Conservation (phyloP, 2,113 vertebrate genomes). For the Pao palembangensis region DNA sequence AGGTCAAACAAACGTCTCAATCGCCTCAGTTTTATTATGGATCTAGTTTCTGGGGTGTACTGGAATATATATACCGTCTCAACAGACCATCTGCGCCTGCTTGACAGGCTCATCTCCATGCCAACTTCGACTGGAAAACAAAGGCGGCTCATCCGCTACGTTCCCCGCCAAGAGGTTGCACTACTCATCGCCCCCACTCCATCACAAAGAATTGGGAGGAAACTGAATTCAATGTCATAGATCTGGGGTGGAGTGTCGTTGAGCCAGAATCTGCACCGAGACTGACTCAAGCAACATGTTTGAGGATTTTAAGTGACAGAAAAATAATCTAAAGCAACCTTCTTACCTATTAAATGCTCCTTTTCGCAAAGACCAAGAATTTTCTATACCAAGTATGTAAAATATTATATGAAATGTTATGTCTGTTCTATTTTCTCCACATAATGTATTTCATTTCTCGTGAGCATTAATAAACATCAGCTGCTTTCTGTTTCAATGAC, state of each 20-base stretch:
- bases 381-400: too few relatives aligned
- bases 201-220: not conserved
- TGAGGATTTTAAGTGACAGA: too few relatives aligned
- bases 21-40: not conserved
- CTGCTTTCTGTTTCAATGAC: not conserved
- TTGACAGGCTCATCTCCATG: slow-evolving; percentile 40
- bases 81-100: slow-evolving; percentile 45
- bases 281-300: too few relatives aligned
- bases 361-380: too few relatives aligned
- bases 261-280: too few relatives aligned
- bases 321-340: too few relatives aligned
- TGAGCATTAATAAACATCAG: not conserved
- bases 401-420: too few relatives aligned
- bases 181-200: not conserved
- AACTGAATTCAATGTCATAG: not conserved
- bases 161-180: slow-evolving; percentile 1
- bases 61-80: not conserved
- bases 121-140: slow-evolving; percentile 31
- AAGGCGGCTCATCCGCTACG: slow-evolving; percentile 8
- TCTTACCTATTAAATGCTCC: too few relatives aligned
- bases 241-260: too few relatives aligned
- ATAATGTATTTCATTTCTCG: too few relatives aligned
- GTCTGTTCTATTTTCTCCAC: too few relatives aligned
- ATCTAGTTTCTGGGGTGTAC: slow-evolving; percentile 6
- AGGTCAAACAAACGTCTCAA: not conserved